Percentiles rank a stretch among this genome's conserved stretches.
Conservation (phyloP, 2,113 vertebrate species). For the Haemorhous mexicanus region DNA sequence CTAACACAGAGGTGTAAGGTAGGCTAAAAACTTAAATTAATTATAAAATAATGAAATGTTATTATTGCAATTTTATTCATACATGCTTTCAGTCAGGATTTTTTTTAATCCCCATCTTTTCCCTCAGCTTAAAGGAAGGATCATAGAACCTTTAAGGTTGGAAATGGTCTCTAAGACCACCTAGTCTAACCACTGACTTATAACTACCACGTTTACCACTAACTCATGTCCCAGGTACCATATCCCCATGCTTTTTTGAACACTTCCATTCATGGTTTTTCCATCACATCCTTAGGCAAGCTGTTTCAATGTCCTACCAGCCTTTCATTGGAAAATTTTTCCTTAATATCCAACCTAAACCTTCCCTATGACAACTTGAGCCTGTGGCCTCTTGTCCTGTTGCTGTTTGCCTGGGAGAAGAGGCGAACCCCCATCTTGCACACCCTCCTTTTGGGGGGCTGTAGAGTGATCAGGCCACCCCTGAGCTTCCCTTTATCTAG, state of each 20-base stretch:
- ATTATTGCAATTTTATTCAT: neutral
- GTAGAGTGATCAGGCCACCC: neutral
- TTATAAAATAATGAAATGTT: neutral
- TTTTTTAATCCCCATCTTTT: neutral
- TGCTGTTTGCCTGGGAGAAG: neutral
- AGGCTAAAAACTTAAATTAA: neutral
- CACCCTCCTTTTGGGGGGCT: neutral
- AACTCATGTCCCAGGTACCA: neutral
- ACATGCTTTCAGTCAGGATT: neutral
- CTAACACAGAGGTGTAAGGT: neutral
- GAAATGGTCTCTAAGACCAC: neutral
- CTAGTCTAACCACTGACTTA: neutral
- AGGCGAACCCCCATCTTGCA: rapidly evolving
- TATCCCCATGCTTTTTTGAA: neutral
- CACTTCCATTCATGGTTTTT: neutral
- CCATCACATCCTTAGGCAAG: neutral
- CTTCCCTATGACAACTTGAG: neutral
- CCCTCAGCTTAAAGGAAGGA: neutral
- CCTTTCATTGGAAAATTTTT: neutral
- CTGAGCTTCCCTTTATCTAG: neutral
- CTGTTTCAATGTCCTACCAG: neutral
- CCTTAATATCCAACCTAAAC: neutral
- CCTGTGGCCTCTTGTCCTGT: neutral
- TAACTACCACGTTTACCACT: neutral
- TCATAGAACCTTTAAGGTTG: neutral